Conservation (phyloP, 2,797 vertebrate species). For the Numenius phaeopus region DNA sequence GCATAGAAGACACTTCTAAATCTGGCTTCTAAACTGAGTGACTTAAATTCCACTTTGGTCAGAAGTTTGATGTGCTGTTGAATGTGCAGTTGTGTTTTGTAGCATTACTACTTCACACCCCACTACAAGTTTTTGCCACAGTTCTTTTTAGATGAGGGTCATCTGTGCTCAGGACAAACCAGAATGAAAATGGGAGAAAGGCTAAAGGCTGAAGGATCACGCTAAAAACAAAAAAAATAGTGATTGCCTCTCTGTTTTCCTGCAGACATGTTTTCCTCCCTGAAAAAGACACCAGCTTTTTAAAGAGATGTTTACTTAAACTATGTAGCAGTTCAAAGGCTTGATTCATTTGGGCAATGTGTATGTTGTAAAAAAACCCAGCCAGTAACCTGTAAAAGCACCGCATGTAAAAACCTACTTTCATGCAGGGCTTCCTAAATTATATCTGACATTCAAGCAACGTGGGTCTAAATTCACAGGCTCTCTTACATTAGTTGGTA, state of each 20-base stretch:
- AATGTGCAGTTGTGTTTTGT: not conserved
- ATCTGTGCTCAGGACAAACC: not conserved
- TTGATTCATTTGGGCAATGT: not conserved
- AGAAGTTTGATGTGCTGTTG: not conserved
- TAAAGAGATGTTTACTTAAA: not conserved
- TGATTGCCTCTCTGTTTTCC: not conserved
- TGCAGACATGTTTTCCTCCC: not conserved
- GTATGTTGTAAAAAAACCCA: not conserved
- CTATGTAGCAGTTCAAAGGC: not conserved
- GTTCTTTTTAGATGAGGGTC: not conserved
- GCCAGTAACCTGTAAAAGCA: not conserved
- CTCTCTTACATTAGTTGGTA: not conserved
- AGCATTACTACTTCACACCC: not conserved
- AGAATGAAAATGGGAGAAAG: not conserved
- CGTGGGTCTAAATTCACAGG: not conserved
- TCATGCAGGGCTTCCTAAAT: not conserved
- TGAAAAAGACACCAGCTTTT: not conserved
- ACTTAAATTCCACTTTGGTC: not conserved
- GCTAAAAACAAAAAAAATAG: not conserved
- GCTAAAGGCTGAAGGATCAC: not conserved
- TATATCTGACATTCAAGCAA: not conserved
- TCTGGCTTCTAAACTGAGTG: not conserved
- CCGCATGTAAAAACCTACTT: not conserved
- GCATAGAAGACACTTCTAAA: not conserved
- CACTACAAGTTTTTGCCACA: not conserved